Evolutionary conservation across 2,797 vertebrate species (phyloP), one percentile per base, ranked within the genome.

Genomic region (Hypotaenidia philippensis): DNA sequence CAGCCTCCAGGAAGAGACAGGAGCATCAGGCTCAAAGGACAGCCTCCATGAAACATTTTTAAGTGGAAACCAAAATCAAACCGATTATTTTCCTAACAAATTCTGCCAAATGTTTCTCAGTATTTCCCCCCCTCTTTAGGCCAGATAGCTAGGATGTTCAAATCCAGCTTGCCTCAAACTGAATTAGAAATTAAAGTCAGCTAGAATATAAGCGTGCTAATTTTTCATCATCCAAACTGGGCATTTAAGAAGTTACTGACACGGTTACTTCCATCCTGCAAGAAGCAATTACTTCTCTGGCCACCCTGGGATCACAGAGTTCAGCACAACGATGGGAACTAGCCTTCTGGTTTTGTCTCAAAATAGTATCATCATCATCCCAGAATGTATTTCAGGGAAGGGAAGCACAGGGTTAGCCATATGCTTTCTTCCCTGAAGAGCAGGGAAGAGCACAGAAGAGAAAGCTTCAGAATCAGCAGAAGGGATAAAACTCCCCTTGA

Each of bases 311-410:
- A 86, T 89, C 80, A 38, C 4, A 26, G 36, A 87, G 70, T 47
- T 85, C 83, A 88, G 78, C 52, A 64, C 0, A 0, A 83, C 50
- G 91, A 88, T 86, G 77, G 52, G 85, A 97, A 90, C 40, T 13
- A 90, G 87, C 41, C 34, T 86, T 78, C 83, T 89, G 87, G 16
- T 95, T 79, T 41, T 87, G 44, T 81, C 87, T 82, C 80, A 88
- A 93, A 93, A 96, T 75, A 96, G 92, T 44, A 44, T 44, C 78
- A 89, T 34, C 80, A 50, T 32, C 61, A 19, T 36, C 80, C 38
- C 72, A 93, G 34, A 85, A 92, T 13, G 56, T 7, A 68, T 74
- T 93, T 79, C 41, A 76, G 55, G 45, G 25, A 76, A 85, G 47
- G 57, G 36, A 93, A n/a, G 32, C 87, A 74, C 50, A 89, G 38